Base-by-base conservation (phyloP, 2,113 vertebrate species). In the Lanius ludovicianus region DNA sequence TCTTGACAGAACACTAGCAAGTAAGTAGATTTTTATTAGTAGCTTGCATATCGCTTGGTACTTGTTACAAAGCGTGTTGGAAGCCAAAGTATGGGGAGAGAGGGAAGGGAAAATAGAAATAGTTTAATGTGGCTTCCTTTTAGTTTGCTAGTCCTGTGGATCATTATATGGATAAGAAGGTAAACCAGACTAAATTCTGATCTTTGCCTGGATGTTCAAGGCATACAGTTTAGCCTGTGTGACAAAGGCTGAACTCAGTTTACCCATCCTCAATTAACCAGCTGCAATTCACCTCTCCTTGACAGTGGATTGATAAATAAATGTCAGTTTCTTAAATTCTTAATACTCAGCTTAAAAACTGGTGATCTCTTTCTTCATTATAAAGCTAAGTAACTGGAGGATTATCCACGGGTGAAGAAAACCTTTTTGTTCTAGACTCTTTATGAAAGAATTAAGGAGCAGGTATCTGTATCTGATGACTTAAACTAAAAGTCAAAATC, bases 1-100 rank as follows among this genome's bases (percentile, higher is more conserved):
- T 97, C 99, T 99, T 74, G 99, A 99, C 98, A 99, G 97, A 95
- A 99, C 99, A 68, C 98, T 99, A 98, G 99, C 99, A 98, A 99
- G 99, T 99, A 95, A 99, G 99, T 98, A 93, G 52, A 56, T 41
- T 95, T 84, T 56, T 59, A 5, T 63, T 60, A 52, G 25, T 35
- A 74, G 23, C 20, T 35, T 87, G 41, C 24, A 30, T 77, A 37
- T 87, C 44, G 20, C 33, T 84, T 73, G 7, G 9, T 60, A 16
- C 24, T 79, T 73, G 13, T 10, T 80, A 19, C 20, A 67, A 17
- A 74, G 30, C 31, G 2, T 27, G 37, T 39, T 33, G 41, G 49
- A 87, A 75, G 12, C 28, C 44, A 42, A 0, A 37, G 11, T 41
- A 10, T 31, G 22, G 6, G 21, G 11, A 49, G 25, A 46, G 16